These are phyloP conservation scores for Forbesichthys agassizii DNA, from an alignment of 2,113 vertebrate genomes.

Conservation along the genomic window DNA sequence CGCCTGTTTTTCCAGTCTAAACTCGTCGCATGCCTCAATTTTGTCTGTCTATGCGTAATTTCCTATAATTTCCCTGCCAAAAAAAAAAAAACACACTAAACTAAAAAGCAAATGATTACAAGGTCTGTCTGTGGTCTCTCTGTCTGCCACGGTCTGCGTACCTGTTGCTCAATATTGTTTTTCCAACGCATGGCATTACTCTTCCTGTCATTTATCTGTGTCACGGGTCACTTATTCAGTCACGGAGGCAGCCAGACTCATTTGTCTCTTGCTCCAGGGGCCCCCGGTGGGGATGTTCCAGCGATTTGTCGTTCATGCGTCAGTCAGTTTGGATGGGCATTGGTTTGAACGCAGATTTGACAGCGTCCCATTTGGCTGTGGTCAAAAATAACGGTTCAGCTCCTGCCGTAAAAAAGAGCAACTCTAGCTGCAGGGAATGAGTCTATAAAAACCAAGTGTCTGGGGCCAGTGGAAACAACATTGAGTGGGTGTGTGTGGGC, in stretches of 20 bases:
- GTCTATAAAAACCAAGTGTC: conserved; percentile 37
- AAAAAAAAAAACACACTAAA: too few relatives aligned
- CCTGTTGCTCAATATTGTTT: too few relatives aligned
- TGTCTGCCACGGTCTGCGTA: too few relatives aligned
- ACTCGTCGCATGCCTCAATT: too few relatives aligned
- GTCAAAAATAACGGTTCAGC: conserved; percentile 32
- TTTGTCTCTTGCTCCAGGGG: background rate
- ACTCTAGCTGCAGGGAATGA: conserved; percentile 39
- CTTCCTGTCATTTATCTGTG: background rate
- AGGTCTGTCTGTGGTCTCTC: too few relatives aligned
- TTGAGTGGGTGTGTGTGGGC: background rate
- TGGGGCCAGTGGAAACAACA: conserved; percentile 45
- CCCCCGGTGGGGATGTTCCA: conserved; percentile 7
- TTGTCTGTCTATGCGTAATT: too few relatives aligned
- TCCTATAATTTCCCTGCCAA: too few relatives aligned
- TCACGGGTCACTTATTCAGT: conserved; percentile 16
- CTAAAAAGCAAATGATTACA: too few relatives aligned
- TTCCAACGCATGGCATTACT: background rate
- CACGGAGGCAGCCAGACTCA: background rate
- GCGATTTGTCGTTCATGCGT: conserved; percentile 15
- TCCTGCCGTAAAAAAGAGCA: conserved; percentile 36
- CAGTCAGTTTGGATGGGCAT: conserved; percentile 7
- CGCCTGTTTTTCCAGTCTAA: too few relatives aligned
- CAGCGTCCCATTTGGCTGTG: conserved; percentile 53
- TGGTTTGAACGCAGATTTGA: conserved; percentile 25